Evolutionary conservation across 2,888 invertebrate genomes (phyloP), one percentile per base, ranked within the genome.

Genomic region (Nowickia ferox): DNA sequence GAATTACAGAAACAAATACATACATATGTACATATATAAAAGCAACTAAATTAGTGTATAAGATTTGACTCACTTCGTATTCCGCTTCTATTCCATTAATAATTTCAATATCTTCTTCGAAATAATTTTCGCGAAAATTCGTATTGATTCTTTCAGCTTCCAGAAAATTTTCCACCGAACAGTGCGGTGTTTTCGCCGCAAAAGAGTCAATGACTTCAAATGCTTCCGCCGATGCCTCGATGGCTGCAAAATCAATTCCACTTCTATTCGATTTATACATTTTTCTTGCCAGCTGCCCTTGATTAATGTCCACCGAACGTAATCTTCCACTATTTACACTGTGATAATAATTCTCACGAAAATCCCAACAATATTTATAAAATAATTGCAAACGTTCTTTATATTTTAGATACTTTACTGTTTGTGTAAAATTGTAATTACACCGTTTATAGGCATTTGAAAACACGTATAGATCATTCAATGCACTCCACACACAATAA

Each of bases 201-300:
- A 87, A 88, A 2, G 74, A 84, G 71, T 89, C 88, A 57, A 89
- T 87, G 48, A 81, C 82, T 44, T 89, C 90, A 48, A 87, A 87
- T 17, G 87, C 87, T 66, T 89, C 88, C 1, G 87, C 79, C 9
- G 88, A 87, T 13, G 91, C 92, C 81, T 92, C 92, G 44, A 90
- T 86, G 65, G 91, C 90, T 55, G 89, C 90, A 89, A 92, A 92
- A 91, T 92, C 92, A 83, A 92, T 90, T 69, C 88, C 89, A 63
- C 69, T 77, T 76, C 87, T 86, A 48, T 88, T 84, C 74, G 84
- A 87, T 88, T 86, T 86, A 74, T 86, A 82, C 76, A 72, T 79
- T 46, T 65, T 80, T 48, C 9, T 65, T 57, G 38, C 46, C n/a
- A 13, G 42, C 68, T 83, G 76, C 51, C 80, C 40, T 46, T 46